Conservation (phyloP, 2,888 invertebrate species). For the Scaptomyza polygonia region DNA sequence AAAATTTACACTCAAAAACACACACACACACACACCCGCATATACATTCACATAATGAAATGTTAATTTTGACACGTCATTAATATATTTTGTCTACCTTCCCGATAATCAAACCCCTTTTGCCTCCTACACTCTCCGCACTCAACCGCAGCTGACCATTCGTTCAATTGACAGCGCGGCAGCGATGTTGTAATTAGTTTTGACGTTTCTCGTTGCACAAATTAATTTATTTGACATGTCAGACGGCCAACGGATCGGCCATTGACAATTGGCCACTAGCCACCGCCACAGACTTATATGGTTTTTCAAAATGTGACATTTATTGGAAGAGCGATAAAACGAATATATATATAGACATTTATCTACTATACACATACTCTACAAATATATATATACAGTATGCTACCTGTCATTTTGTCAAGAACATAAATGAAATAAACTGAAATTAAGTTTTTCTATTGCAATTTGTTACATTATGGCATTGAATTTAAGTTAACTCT, state of each 20-base stretch:
- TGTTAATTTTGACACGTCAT: slow-evolving; percentile 84
- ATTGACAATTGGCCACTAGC: slow-evolving; percentile 60
- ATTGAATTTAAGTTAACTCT: not conserved
- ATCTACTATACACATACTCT: slow-evolving; percentile 2
- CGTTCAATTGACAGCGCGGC: slow-evolving; percentile 65
- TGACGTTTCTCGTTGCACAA: slow-evolving; percentile 83
- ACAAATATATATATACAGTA: slow-evolving; percentile 11
- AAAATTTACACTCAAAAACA: slow-evolving; percentile 12
- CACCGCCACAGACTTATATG: slow-evolving; percentile 50
- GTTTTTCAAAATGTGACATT: slow-evolving; percentile 67
- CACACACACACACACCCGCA: slow-evolving; percentile 19
- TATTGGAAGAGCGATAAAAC: slow-evolving; percentile 67
- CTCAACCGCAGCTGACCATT: slow-evolving; percentile 45
- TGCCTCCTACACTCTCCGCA: not conserved
- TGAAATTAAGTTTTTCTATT: not conserved
- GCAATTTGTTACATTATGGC: not conserved
- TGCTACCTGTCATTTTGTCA: slow-evolving; percentile 12
- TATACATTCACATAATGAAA: slow-evolving; percentile 78
- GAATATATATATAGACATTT: slow-evolving; percentile 24
- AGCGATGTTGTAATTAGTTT: slow-evolving; percentile 82
- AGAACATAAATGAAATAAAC: not conserved
- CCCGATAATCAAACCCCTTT: slow-evolving; percentile 22
- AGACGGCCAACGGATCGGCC: slow-evolving; percentile 62
- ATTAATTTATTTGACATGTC: slow-evolving; percentile 83
- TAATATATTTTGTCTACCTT: slow-evolving; percentile 80